Evolutionary conservation across 2,888 invertebrate genomes (phyloP).

Genomic region (Phasia obesa): DNA sequence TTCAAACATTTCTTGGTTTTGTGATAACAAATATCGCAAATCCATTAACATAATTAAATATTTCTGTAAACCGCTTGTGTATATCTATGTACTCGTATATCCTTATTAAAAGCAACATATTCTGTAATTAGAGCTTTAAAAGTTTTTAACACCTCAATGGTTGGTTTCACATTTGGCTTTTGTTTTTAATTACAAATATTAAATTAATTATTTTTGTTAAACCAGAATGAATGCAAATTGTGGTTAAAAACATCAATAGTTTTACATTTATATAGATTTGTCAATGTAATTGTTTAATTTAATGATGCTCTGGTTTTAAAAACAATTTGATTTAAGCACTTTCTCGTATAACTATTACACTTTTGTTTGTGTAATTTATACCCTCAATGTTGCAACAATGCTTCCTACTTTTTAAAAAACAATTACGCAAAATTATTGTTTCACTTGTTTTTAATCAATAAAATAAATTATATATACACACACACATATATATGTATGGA

Average conservation of each 20-base stretch:
- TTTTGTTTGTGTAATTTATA: too few relatives aligned
- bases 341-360: too few relatives aligned
- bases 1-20: too few relatives aligned
- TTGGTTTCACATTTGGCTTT: not conserved
- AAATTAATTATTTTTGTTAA: slow-evolving; percentile 27
- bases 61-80: too few relatives aligned
- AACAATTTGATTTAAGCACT: slow-evolving; percentile 7
- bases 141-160: not conserved
- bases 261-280: slow-evolving; percentile 2
- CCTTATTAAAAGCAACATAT: not conserved
- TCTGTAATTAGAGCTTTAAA: not conserved
- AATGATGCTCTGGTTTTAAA: slow-evolving; percentile 40
- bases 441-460: too few relatives aligned
- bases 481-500: too few relatives aligned
- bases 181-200: slow-evolving; percentile 3
- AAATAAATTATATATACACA: too few relatives aligned
- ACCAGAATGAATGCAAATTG: slow-evolving; percentile 42
- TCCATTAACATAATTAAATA: too few relatives aligned
- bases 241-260: slow-evolving; percentile 27
- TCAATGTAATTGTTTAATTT: slow-evolving; percentile 11
- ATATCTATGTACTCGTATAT: not conserved
- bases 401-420: too few relatives aligned
- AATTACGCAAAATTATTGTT: too few relatives aligned
- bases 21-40: too few relatives aligned
- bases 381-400: too few relatives aligned